Conservation (phyloP, 2,888 invertebrate species). For the Clanis bilineata region DNA sequence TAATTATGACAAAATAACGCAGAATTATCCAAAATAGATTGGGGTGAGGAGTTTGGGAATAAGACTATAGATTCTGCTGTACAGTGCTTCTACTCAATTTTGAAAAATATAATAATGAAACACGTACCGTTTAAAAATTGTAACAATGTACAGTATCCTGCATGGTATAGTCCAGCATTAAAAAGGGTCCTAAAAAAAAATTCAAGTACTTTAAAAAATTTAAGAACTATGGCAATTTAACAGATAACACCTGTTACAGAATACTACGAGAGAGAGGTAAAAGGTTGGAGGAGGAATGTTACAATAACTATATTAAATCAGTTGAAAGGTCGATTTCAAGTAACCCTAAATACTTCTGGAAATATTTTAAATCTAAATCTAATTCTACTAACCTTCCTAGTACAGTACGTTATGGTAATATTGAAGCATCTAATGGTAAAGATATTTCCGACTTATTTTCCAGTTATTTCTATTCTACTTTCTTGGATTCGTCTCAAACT, state of each 20-base stretch:
- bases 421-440: not conserved
- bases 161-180: not conserved
- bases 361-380: not conserved
- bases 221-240: not conserved
- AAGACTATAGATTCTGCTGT: not conserved
- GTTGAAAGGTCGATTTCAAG: not conserved
- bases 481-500: not conserved
- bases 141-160: not conserved
- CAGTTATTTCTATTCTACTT: not conserved
- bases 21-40: not conserved
- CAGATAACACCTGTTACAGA: not conserved
- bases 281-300: not conserved
- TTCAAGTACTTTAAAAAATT: not conserved
- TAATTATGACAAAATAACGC: not conserved
- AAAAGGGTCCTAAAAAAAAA: not conserved
- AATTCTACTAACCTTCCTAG: not conserved
- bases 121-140: not conserved
- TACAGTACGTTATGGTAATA: not conserved
- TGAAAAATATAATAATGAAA: not conserved
- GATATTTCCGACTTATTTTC: not conserved
- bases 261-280: not conserved
- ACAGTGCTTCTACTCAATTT: not conserved
- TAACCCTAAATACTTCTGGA: not conserved
- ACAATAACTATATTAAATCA: not conserved
- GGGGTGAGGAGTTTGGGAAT: not conserved